Base-by-base conservation (phyloP, 2,888 invertebrate genomes). In the Eutolmus rufibarbis region DNA sequence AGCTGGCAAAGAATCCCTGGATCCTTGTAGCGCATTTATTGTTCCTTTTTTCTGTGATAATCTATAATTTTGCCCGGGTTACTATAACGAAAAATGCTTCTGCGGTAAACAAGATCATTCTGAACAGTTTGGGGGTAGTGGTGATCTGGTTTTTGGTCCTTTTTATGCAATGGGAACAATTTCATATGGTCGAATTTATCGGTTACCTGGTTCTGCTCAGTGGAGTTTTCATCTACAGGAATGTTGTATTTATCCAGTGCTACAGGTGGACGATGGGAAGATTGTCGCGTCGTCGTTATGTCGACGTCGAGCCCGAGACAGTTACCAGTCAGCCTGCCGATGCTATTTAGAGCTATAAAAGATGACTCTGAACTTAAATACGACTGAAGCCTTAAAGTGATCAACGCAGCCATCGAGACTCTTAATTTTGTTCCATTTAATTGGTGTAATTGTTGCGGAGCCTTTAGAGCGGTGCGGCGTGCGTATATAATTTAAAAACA, bases 61-160 rank as follows among this genome's bases (percentile, higher is more conserved):
- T 98, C 93, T 98, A 98, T 94, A 98, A 97, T 92, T 98, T 97
- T 92, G 96, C 97, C 89, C 98, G 98, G 12, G 95, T 98, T 89
- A 97, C 96, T 91, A 97, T 99, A 4, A 97, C 98, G 0, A 98
- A 98, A 93, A 97, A 98, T 92, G 94, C 98, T 90, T 98, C 97
- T 1, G 98, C 98, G 1, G 98, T 97, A 0, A 97, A 97, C 2
- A 94, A 98, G 89, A 97, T 98, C 96, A 96, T 98, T 14, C 93
- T 98, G 78, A 98, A 98, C 91, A 96, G 96, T 85, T 94, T 97
- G n/a, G 93, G 98, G 89, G 97, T 98, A 0, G 93, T 98, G 77
- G 94, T 98, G n/a, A 97, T 98, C 90, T 99, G 98, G 98, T 93
- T 94, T 88, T 94, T 97, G 86, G 96, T 97, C 0, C 93, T 99